phyloP scores from a whole-genome alignment of 2,113 vertebrate genomes.

The Mobula birostris region DNA sequence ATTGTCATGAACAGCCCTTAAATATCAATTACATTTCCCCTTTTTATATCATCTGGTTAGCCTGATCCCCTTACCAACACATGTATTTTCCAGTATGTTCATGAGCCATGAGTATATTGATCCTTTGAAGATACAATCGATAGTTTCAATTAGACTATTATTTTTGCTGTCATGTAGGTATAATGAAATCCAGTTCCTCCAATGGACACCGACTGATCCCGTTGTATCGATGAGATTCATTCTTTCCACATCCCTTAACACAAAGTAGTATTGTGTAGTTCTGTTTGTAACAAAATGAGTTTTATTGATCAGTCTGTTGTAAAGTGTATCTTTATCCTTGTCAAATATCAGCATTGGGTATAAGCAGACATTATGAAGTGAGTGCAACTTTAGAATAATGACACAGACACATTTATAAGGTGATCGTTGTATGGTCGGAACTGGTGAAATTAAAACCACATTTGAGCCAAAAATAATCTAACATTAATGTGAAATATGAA shows the following conservation, averaged over 20 bases:
- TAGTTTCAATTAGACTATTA: constrained; percentile 16
- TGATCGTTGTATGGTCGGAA: background rate
- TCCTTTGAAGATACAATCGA: constrained; percentile 18
- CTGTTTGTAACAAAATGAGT: background rate
- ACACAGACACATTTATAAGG: background rate
- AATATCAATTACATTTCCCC: background rate
- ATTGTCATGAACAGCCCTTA: background rate
- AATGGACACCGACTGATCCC: background rate
- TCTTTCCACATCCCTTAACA: background rate
- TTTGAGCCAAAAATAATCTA: background rate
- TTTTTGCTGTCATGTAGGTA: background rate
- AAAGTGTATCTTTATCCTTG: background rate
- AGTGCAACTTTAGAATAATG: background rate
- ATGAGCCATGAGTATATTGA: background rate
- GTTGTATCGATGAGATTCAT: background rate
- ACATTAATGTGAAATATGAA: background rate
- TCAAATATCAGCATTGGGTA: background rate
- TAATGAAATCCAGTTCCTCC: background rate
- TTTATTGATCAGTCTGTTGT: background rate
- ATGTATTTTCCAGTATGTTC: background rate
- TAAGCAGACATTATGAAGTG: background rate
- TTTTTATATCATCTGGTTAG: background rate
- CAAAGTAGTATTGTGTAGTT: background rate
- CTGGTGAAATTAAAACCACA: background rate
- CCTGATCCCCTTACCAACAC: background rate